Base-by-base conservation (phyloP, 2,888 invertebrate species). In the Junonia oenone region DNA sequence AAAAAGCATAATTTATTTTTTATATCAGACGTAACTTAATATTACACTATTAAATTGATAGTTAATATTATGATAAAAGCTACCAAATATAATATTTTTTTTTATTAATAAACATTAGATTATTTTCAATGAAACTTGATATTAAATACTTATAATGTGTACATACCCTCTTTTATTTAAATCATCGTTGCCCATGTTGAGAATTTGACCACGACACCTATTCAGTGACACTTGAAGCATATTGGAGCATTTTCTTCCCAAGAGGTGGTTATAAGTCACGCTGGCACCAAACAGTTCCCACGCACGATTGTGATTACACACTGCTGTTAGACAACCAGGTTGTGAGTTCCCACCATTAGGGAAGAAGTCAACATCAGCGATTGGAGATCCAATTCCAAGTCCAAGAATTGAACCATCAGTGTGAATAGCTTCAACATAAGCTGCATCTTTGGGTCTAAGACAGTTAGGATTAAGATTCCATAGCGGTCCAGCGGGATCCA, bases 301-400 rank as follows among this genome's bases (percentile, higher is more conserved):
- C 0, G 82, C 70, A 3, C 78, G 71, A 47, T 73, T 71, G 59
- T 81, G 82, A 54, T 73, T 72, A 59, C 82, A 83, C 4, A 75
- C 8, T 19, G 63, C 64, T n/a, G 71, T 71, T 1, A 62, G 1
- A 33, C 81, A 83, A 0, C 75, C 78, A 2, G 81, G 80, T 55
- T 83, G 81, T 11, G 64, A 64, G 26, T 50, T 69, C 2, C 92
- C 92, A 38, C 87, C 83, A 59, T 92, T 92, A n/a, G 91, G 91
- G 80, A 88, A 92, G 73, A 92, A 92, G 68, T 92, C 92, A 6
- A 75, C 91, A 56, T 90, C 78, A 0, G 88, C 92, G 2, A 91
- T 73, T 5, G 62, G 63, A 58, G 17, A 15, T 13, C 45, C 50
- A 14, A 63, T 60, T 4, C 63, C 63, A 58, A 75, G 6, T 82